Conservation (phyloP, 2,113 vertebrate species). For the Diadophis punctatus region DNA sequence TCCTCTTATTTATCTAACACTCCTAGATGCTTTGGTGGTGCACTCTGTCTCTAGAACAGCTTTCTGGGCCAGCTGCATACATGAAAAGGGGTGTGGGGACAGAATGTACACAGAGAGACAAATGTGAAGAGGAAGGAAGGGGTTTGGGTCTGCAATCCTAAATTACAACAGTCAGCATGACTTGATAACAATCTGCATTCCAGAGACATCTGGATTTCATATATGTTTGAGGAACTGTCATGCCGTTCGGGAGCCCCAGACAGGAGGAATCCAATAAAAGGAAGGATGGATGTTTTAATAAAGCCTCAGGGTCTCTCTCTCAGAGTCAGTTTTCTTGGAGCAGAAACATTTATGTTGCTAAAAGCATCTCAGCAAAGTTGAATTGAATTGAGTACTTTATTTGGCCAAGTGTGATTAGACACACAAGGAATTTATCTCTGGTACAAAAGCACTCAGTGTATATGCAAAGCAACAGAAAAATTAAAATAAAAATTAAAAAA, state of each 20-base stretch:
- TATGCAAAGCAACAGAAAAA: background rate
- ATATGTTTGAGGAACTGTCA: constrained; percentile 1
- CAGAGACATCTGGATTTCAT: constrained; percentile 34
- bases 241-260: background rate
- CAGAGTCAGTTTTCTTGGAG: constrained; percentile 35
- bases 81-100: background rate
- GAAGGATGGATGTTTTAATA: background rate
- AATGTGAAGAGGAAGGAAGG: background rate
- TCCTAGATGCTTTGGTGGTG: background rate
- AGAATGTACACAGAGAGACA: background rate
- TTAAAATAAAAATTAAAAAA: background rate
- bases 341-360: background rate
- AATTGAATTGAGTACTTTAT: background rate
- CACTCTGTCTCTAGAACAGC: background rate
- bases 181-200: constrained; percentile 9
- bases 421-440: background rate
- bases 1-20: background rate
- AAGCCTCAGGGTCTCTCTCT: background rate
- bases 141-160: constrained; percentile 7
- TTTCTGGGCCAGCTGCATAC: background rate
- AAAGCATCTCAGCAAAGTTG: background rate
- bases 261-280: background rate
- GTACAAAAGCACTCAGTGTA: background rate
- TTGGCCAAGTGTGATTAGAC: background rate
- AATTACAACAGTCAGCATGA: background rate